Base-by-base conservation (phyloP, 2,113 vertebrate species). In the Thymallus thymallus region DNA sequence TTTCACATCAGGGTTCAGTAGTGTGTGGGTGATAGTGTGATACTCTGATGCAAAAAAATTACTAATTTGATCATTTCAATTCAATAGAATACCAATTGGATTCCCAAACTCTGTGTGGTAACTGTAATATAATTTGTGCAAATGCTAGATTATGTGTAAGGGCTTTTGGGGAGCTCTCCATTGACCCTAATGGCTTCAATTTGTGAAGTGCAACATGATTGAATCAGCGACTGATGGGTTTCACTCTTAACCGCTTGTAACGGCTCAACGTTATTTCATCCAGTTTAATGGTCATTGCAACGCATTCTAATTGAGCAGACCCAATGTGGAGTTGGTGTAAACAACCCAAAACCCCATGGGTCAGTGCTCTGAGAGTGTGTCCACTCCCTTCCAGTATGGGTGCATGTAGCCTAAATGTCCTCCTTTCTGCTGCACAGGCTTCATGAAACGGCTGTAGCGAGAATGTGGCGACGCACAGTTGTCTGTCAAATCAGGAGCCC, bases 151-250 rank as follows among this genome's bases (percentile, higher is more conserved):
- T n/a, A 60, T 71, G 35, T 58, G 3, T 30, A 72, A 22, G 3
- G 72, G 46, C 3, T 26, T 16, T 56, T 30, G 26, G 1, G 2
- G 26, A 55, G 13, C n/a, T 22, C 23, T 24, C 2, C n/a, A 18
- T 48, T 55, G 22, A 46, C 3, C 48, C 55, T 29, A 58, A 61
- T 66, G 51, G 7, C 48, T 66, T 5, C n/a, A 30, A 22, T 71
- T 55, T 72, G 35, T 48, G 45, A 35, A 62, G 23, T 62, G 71
- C 26, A 32, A 46, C 48, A 30, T 63, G 22, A 73, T 61, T 78
- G 70, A 73, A 48, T 73, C 24, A 69, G 22, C 62, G 24, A 18
- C 22, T 32, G 20, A 23, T 65, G 10, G 69, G 16, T n/a, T 18
- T 74, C 72, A 56, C 12, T 26, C 23, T 24, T 6, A 29, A 29